A percentile compares a stretch with the other conserved stretches of the same genome.
phyloP scores from a whole-genome alignment of 2,888 invertebrate species.

The Cheilosia soror region DNA sequence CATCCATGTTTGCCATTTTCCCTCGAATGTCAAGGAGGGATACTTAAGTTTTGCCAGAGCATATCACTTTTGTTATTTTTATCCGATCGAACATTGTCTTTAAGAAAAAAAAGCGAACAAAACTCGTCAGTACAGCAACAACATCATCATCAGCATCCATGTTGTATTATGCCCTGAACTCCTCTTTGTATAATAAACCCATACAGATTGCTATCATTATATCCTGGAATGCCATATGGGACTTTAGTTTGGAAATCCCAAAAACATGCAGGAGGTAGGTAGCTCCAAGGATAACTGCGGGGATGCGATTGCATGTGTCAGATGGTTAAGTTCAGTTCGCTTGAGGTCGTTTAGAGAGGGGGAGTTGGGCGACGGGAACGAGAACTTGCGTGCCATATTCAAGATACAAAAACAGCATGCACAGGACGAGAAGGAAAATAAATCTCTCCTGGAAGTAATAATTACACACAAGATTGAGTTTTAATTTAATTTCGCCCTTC shows the following conservation, averaged over 20 bases:
- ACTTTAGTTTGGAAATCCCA: conserved; percentile 47
- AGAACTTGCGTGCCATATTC: conserved; percentile 58
- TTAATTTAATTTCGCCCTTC: conserved; percentile 81
- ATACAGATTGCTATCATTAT: conserved; percentile 74
- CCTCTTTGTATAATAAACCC: conserved; percentile 65
- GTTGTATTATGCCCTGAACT: conserved; percentile 27
- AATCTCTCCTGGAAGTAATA: conserved; percentile 80
- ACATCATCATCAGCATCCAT: conserved; percentile 48
- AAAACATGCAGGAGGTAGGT: conserved; percentile 55
- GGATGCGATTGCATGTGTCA: conserved; percentile 74
- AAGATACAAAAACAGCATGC: conserved; percentile 52
- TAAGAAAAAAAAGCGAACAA: not conserved
- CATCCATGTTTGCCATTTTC: conserved; percentile 20
- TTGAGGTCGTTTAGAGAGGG: conserved; percentile 2
- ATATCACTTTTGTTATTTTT: conserved; percentile 42
- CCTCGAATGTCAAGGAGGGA: conserved; percentile 7
- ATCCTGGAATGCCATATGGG: conserved; percentile 72
- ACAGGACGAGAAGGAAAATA: conserved; percentile 59
- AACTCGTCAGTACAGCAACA: conserved; percentile 34
- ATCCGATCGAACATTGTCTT: conserved; percentile 58
- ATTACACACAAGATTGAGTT: conserved; percentile 83
- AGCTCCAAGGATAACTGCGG: conserved; percentile 43
- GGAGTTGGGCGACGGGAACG: not conserved
- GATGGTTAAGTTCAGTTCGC: conserved; percentile 63
- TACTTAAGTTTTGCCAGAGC: conserved; percentile 16